Evolutionary conservation across 1,140 invertebrate species (phyloP), one percentile per base, ranked within the genome.

Genomic region (Drosophila orosa): DNA sequence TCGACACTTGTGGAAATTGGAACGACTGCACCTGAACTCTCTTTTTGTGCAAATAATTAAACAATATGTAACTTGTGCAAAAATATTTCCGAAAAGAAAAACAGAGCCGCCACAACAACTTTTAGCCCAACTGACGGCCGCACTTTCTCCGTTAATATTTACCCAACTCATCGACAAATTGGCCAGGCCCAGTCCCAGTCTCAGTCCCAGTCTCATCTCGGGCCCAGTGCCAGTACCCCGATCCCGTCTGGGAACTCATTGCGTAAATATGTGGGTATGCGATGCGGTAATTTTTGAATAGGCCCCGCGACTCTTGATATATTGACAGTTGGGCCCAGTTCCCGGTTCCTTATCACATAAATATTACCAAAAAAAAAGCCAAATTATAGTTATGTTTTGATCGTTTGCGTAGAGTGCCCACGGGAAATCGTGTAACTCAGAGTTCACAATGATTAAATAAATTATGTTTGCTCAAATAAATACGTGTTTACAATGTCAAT

Each of bases 81-180:
- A 77, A 77, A 77, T 68, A 68, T 77, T 77, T 77, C 65, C 40
- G 74, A 76, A 71, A 58, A 40, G 50, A 71, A 71, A 71, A 47
- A 71, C 67, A 57, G 19, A 33, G 25, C 27, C 0, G 19, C 13
- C n/a, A 35, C 65, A 58, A 48, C 5, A 58, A 40, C 40, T 39
- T 47, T 68, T 33, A 25, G 65, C 24, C 48, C 62, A 47, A 58
- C 50, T 27, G 72, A 63, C 54, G 44, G 40, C 75, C 54, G 66
- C 74, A 78, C 75, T 78, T 78, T 78, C 75, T 78, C 75, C 75
- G 61, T 78, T 78, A 78, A 72, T 78, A 78, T 78, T 78, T 78
- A 78, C 75, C 74, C 74, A 78, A 78, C 74, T 78, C 74, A 78
- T 78, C 65, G 74, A 68, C 65, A 78, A 69, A 69, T 69, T 71